Evolutionary conservation across 2,888 invertebrate genomes (phyloP).

Genomic region (Cantharis nigra): DNA sequence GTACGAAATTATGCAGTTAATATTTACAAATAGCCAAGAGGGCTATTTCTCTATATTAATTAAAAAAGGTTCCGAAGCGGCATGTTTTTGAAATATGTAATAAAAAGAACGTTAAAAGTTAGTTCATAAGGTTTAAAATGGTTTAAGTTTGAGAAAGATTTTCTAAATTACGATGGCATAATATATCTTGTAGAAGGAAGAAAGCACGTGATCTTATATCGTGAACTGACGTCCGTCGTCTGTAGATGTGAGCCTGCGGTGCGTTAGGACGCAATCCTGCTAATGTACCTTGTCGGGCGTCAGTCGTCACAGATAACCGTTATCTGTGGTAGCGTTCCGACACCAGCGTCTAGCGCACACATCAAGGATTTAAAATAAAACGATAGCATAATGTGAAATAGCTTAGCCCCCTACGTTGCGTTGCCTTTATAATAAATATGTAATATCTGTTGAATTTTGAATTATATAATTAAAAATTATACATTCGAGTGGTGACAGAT

Average conservation of each 20-base stretch:
- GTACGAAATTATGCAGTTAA: neutral
- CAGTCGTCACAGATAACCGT: conserved; percentile 45
- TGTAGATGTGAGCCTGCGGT: conserved; percentile 16
- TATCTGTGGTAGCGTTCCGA: conserved; percentile 41
- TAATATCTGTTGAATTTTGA: neutral
- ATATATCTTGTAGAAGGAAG: conserved; percentile 11
- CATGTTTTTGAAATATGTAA: conserved; percentile 6
- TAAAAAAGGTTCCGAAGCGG: neutral
- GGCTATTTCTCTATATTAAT: neutral
- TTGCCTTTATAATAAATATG: neutral
- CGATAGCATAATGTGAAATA: neutral
- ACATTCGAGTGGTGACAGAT: neutral
- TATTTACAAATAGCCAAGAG: neutral
- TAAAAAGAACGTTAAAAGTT: conserved; percentile 24
- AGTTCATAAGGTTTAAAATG: conserved; percentile 19
- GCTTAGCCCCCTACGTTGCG: neutral
- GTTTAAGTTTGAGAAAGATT: conserved; percentile 24
- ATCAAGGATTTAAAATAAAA: conserved; percentile 20
- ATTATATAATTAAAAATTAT: neutral
- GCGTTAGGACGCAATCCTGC: conserved; percentile 41
- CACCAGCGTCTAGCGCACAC: conserved; percentile 31
- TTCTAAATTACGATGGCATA: conserved; percentile 23
- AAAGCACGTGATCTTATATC: conserved; percentile 19
- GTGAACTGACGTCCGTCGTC: conserved; percentile 16
- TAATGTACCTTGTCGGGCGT: conserved; percentile 45